Base-by-base conservation (phyloP, 2,113 vertebrate species). In the Mixornis gularis region DNA sequence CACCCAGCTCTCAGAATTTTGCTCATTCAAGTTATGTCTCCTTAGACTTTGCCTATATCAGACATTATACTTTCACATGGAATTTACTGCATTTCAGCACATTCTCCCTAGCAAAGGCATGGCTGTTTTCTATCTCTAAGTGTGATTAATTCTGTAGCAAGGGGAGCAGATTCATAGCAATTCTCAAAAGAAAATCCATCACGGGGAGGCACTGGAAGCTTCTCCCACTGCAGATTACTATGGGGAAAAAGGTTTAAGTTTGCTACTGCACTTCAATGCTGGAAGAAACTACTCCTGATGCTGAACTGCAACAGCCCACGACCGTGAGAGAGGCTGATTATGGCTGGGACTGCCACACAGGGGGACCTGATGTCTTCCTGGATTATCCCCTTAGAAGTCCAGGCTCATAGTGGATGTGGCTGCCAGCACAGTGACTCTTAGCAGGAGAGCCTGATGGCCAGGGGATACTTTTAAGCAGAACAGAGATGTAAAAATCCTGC, bases 401-500 rank as follows among this genome's bases (percentile, higher is more conserved):
- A 73, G 71, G 76, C 59, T 90, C 77, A 82, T 30, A 41, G 41
- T 44, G 63, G 63, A 60, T 44, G 72, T 44, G n/a, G 25, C 76
- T 96, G 76, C 55, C 86, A 65, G 58, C 62, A 72, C 85, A 69
- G 82, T 49, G 87, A 92, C 73, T 87, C 81, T 76, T 10, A 69
- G 49, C 51, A 76, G 52, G 70, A 87, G 26, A 85, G 41, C 46
- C 43, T 71, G 32, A 79, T 76, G 26, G 71, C 51, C 74, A 95
- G 85, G 38, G 71, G 43, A 79, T 82, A 91, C 49, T 89, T 87
- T 46, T 65, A 76, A 91, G 87, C 74, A 85, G 71, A 94, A 89
- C 10, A 87, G 46, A 89, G 73, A 87, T 66, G 79, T 92, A 92
- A 94, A 94, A 92, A 71, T 91, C 66, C 81, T 92, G 74, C 63